Evolutionary conservation across 2,113 vertebrate genomes (phyloP).

Genomic region (Sinocyclocheilus rhinocerous): DNA sequence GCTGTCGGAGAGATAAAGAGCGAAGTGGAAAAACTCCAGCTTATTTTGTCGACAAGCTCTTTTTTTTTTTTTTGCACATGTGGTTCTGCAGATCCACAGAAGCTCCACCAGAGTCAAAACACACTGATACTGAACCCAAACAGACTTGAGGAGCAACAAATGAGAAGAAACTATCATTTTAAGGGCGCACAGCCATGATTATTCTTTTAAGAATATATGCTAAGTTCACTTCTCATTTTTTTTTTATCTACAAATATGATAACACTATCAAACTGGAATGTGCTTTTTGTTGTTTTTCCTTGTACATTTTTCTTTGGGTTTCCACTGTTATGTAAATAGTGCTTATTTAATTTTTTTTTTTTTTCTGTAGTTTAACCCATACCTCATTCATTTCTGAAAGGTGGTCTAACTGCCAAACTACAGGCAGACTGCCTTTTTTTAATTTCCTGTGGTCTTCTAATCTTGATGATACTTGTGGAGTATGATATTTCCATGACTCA

Average conservation of each 20-base stretch:
- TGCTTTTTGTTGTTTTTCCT: background rate
- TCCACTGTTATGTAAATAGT: conserved; percentile 49
- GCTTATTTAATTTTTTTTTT: conserved; percentile 55
- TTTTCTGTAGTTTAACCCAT: background rate
- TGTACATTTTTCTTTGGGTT: conserved; percentile 6
- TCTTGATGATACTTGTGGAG: background rate
- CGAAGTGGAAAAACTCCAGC: background rate
- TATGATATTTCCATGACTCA: background rate
- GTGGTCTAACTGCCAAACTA: background rate
- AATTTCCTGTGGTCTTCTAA: background rate
- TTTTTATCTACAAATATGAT: conserved; percentile 5
- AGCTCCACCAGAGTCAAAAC: background rate
- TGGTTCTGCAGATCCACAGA: background rate
- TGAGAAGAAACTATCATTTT: background rate
- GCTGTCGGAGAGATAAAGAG: background rate
- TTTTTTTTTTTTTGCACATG: background rate
- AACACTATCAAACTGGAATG: conserved; percentile 62
- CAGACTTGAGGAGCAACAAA: background rate
- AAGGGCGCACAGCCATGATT: background rate
- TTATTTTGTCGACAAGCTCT: background rate
- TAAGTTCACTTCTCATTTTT: background rate
- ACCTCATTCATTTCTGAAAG: background rate
- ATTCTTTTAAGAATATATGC: too few species aligned
- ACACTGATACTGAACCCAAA: conserved; percentile 26
- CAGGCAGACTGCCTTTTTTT: background rate